These are phyloP conservation scores for Prunella himalayana DNA, from an alignment of 2,113 vertebrate species.

Conservation along the genomic window DNA sequence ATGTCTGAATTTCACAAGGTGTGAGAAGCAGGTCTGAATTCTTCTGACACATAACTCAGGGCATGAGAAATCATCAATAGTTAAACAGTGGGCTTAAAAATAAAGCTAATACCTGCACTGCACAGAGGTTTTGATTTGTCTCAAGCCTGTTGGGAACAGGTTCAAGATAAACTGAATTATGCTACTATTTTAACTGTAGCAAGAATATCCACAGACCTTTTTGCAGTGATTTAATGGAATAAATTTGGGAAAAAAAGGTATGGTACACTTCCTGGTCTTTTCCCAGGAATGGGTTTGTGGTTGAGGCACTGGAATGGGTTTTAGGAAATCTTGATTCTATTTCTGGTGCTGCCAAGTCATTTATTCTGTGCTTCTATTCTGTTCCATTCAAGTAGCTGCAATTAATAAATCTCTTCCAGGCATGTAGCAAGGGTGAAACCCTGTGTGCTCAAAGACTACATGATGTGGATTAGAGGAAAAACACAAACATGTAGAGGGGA, in stretches of 20 bases:
- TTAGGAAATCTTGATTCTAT: not conserved
- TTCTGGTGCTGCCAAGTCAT: not conserved
- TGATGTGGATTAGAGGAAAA: not conserved
- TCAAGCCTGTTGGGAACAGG: not conserved
- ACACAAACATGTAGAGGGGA: not conserved
- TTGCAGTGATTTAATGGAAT: not conserved
- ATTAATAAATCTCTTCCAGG: not conserved
- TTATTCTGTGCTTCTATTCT: not conserved
- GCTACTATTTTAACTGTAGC: not conserved
- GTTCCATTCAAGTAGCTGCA: not conserved
- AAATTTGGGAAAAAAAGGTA: not conserved
- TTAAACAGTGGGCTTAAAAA: not conserved
- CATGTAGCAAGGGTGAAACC: not conserved
- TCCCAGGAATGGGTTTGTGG: not conserved
- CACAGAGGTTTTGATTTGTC: not conserved
- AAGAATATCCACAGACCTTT: not conserved
- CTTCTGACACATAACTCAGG: not conserved
- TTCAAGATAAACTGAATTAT: conserved; percentile 11
- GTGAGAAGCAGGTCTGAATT: not conserved
- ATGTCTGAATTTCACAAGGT: not conserved
- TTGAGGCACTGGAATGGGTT: not conserved
- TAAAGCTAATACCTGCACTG: not conserved
- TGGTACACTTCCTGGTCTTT: not conserved
- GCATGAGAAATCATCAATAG: not conserved
- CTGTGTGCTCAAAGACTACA: not conserved